phyloP scores from a whole-genome alignment of 2,113 vertebrate species.

The Heteronetta atricapilla region DNA sequence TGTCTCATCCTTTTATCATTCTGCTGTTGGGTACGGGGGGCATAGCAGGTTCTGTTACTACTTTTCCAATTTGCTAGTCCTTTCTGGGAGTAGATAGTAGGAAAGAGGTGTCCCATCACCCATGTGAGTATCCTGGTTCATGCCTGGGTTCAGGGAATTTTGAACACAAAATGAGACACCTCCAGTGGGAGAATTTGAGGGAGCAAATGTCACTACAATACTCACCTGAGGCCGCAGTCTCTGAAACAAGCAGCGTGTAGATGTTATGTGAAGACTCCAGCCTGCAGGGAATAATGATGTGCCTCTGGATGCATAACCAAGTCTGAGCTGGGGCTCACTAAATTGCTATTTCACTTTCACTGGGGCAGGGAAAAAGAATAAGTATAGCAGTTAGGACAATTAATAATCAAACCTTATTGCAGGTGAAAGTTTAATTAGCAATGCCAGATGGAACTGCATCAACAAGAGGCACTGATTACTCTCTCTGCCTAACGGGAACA shows the following conservation, averaged over 20 bases:
- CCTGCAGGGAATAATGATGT: neutral
- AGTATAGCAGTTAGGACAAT: neutral
- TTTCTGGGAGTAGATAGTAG: neutral
- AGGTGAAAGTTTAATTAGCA: constrained; percentile 53
- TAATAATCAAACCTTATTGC: neutral
- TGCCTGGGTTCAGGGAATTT: neutral
- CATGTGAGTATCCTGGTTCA: fast-evolving
- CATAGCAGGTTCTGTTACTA: neutral
- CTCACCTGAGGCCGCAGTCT: neutral
- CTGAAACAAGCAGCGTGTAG: neutral
- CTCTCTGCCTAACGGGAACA: neutral
- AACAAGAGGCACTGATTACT: neutral
- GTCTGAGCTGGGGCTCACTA: neutral
- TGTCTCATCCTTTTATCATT: neutral
- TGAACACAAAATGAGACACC: neutral
- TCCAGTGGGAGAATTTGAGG: neutral
- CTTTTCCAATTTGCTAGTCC: neutral
- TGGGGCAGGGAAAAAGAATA: neutral
- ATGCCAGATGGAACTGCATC: constrained; percentile 9
- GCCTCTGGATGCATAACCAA: neutral
- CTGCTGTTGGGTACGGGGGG: fast-evolving
- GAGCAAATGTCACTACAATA: neutral
- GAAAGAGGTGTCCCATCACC: neutral
- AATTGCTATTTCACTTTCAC: neutral
- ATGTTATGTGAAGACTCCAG: neutral